Evolutionary conservation across 2,797 vertebrate genomes (phyloP), one percentile per base, ranked within the genome.

Genomic region (Myotis planiceps): DNA sequence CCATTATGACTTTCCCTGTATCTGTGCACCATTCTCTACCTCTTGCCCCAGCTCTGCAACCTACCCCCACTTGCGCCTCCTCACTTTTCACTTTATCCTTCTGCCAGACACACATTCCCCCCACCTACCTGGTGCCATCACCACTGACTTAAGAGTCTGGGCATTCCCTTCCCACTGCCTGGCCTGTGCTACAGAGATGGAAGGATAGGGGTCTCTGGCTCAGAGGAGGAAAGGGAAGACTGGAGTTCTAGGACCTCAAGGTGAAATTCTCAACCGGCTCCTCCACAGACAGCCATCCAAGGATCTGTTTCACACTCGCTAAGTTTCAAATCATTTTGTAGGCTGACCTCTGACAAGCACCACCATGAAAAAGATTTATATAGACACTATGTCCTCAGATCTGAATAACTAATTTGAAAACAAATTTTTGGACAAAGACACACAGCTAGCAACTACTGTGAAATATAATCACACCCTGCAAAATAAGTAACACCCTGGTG

Each of bases 361-460:
- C 21, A 49, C 12, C 9, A 16, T 82, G 47, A 93, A 63, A 80
- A 47, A 29, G 16, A 58, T 39, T 58, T 88, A 39, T 45, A 34
- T n/a, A 21, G 49, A 68, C 92, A 60, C 3, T 10, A 47, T 25
- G 4, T 58, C 45, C 55, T 49, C 39, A 69, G 42, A 88, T 93
- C 60, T 47, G 74, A 93, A 63, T 21, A 87, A 91, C 6, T 51
- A 65, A 71, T 39, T 19, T 81, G 42, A 37, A 69, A 88, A 53
- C 15, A 42, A 78, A 32, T n/a, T 68, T 55, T 21, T 49, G 63
- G 49, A 90, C 29, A 32, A 63, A 91, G 93, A 21, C 42, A 53
- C 32, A 72, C 90, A 63, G 27, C 1, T 3, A 58, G 34, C 21
- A 10, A 45, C 32, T 37, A 55, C 10, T 29, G 1, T 37, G 55